Evolutionary conservation across 2,888 invertebrate species (phyloP).

Genomic region (Caenorhabditis sp.): DNA sequence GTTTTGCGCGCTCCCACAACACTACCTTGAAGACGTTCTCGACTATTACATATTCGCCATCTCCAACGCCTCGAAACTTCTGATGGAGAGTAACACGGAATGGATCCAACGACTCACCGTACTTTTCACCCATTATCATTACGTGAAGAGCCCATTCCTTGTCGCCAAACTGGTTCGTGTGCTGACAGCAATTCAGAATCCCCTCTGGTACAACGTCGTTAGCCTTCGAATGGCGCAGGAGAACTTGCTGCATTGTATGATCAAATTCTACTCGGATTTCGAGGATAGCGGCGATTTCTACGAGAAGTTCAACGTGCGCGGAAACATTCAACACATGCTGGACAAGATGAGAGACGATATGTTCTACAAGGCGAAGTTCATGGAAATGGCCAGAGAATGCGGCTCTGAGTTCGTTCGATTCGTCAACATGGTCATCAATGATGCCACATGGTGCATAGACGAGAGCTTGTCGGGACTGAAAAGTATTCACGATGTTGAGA

Average conservation of each 20-base stretch:
- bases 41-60: conserved; percentile 95
- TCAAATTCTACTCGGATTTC: conserved; percentile 94
- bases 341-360: conserved; percentile 87
- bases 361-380: conserved; percentile 91
- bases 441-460: conserved; percentile 95
- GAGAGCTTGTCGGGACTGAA: conserved; percentile 94
- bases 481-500: conserved; percentile 89
- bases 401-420: conserved; percentile 89
- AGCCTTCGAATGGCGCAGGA: conserved; percentile 88
- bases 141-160: conserved; percentile 96
- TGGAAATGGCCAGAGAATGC: conserved; percentile 89
- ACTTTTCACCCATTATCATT: conserved; percentile 92
- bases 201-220: conserved; percentile 67
- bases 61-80: conserved; percentile 90
- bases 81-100: conserved; percentile 85
- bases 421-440: conserved; percentile 96
- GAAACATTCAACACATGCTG: conserved; percentile 92
- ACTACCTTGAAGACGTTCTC: conserved; percentile 96
- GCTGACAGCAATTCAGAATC: conserved; percentile 65
- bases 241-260: conserved; percentile 91
- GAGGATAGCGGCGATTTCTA: conserved; percentile 90
- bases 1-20: conserved; percentile 95
- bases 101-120: conserved; percentile 93
- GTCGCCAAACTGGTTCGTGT: conserved; percentile 88
- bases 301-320: conserved; percentile 98